A percentile compares a stretch with the other conserved stretches of the same genome.
Conservation (phyloP, 1,140 invertebrate species). For the Drosophila littoralis region DNA sequence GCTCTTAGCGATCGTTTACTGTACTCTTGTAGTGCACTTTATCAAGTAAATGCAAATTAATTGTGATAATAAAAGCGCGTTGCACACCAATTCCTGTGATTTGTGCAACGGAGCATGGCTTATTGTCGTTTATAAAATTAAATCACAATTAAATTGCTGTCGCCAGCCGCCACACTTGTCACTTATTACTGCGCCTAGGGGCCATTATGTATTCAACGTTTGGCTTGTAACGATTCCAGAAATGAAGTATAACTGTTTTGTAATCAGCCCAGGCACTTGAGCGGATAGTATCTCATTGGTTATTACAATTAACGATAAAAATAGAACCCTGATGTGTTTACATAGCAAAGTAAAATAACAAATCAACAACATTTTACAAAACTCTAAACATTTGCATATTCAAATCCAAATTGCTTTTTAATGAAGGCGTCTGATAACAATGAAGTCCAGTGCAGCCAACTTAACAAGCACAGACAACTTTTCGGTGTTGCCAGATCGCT, state of each 20-base stretch:
- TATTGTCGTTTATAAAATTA: constrained; percentile 42
- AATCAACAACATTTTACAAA: too few relatives aligned
- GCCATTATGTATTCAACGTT: too few relatives aligned
- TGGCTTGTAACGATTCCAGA: background rate
- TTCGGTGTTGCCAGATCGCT: background rate
- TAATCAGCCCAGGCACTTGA: too few relatives aligned
- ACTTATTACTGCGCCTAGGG: constrained; percentile 27
- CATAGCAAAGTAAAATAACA: too few relatives aligned
- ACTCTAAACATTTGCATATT: too few relatives aligned
- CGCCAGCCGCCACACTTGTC: constrained; percentile 21
- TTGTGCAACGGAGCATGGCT: constrained; percentile 29
- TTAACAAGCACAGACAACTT: background rate
- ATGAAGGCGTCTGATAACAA: background rate
- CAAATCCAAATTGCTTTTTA: background rate
- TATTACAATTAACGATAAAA: too few relatives aligned
- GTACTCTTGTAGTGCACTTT: constrained; percentile 12
- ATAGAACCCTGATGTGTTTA: too few relatives aligned
- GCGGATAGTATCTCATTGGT: too few relatives aligned
- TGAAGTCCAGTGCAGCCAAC: background rate
- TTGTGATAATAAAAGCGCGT: constrained; percentile 33
- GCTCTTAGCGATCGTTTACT: constrained; percentile 26
- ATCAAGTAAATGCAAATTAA: constrained; percentile 41
- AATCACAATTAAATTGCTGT: constrained; percentile 51
- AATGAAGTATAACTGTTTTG: background rate
- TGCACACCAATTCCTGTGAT: constrained; percentile 35